Base-by-base conservation (phyloP, 2,797 vertebrate genomes). In the Helicolenus hilgendorfi region DNA sequence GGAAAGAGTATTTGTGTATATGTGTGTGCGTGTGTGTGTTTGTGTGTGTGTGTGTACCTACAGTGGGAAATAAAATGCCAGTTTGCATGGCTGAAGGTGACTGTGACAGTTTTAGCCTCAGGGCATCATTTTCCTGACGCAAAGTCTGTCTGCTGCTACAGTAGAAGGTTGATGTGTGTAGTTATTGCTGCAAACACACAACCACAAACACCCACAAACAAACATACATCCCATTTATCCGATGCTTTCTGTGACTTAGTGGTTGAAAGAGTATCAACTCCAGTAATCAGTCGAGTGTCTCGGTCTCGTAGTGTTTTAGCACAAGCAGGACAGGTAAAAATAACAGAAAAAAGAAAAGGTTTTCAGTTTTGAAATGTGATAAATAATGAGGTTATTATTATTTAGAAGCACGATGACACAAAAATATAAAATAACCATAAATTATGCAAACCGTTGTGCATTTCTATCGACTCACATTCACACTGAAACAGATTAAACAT, bases 11-110 rank as follows among this genome's bases (percentile, higher is more conserved):
- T 59, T 13, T 26, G 1, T 71, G 11, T 60, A 36, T 59, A 41
- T 81, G 53, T 81, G 38, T 84, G 27, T 75, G 26, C 79, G 45
- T 77, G 29, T 64, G 64, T 79, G 56, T 63, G 35, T 53, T 63
- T 63, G 49, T 80, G 45, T 68, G 26, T 84, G 55, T 77, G 35
- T 75, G 65, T 79, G 29, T 63, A 6, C 7, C 64, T 41, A 72
- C 20, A 72, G 58, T 69, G 8, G 56, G 20, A 0, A 65, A 81
- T 60, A 76, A 73, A 83, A 62, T 77, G 87, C 79, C 56, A 77
- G 91, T 91, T 83, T 92, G 92, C 90, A 91, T 87, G 81, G 84
- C 81, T 95, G 92, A 94, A 93, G 93, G 92, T 92, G 93, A 92
- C 92, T 92, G 70, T 93, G 94, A 89, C 91, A 81, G 77, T 86